Evolutionary conservation across 2,797 vertebrate species (phyloP).

Genomic region (Eremophila alpestris): DNA sequence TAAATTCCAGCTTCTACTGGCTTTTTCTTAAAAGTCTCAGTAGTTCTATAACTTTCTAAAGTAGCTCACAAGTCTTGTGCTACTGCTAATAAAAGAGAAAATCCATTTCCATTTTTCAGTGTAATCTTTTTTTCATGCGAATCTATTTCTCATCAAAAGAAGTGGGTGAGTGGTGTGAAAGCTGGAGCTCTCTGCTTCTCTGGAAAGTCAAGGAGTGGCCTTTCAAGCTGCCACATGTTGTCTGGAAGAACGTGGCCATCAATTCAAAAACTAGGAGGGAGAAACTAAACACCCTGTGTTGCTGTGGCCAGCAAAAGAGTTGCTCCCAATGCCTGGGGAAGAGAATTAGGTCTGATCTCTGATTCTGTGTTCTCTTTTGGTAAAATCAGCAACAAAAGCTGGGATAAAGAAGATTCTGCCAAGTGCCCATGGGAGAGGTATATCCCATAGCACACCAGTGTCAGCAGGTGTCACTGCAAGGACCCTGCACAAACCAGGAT

Average conservation of each 20-base stretch:
- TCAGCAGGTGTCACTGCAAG: neutral
- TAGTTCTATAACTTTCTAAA: conserved; percentile 47
- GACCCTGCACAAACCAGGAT: neutral
- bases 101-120: conserved; percentile 48
- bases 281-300: neutral
- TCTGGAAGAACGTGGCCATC: neutral
- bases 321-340: neutral
- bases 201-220: neutral
- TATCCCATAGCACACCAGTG: neutral
- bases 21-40: conserved; percentile 17
- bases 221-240: conserved; percentile 4
- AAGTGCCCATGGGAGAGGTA: rapidly evolving
- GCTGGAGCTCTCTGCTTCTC: neutral
- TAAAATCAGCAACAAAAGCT: neutral
- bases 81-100: conserved; percentile 53
- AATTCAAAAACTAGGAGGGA: neutral
- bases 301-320: neutral
- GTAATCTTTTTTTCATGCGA: conserved; percentile 63
- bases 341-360: neutral
- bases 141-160: conserved; percentile 55
- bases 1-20: conserved; percentile 19
- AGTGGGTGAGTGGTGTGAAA: neutral
- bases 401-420: neutral
- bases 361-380: neutral
- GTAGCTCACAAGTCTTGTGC: conserved; percentile 33